Conservation (phyloP, 2,797 vertebrate species). For the Thaleichthys pacificus region DNA sequence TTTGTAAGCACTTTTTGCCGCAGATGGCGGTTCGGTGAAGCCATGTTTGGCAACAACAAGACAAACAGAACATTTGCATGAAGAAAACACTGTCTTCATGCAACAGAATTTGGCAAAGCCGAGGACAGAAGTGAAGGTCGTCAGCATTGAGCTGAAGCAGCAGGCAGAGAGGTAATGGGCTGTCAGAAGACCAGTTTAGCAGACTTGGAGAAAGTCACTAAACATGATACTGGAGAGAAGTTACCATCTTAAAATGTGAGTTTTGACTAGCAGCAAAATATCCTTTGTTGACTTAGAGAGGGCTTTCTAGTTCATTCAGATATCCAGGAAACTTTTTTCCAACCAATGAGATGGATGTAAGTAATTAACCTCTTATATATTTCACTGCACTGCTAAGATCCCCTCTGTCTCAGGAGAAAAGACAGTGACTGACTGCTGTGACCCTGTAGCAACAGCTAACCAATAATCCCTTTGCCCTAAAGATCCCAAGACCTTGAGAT, state of each 20-base stretch:
- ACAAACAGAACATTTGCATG: not conserved
- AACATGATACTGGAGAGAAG: too few relatives aligned
- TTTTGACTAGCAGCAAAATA: too few relatives aligned
- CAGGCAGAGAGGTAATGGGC: not conserved
- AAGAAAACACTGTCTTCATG: constrained; percentile 1
- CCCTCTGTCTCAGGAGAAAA: constrained; percentile 7
- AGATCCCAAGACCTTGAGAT: not conserved
- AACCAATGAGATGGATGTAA: constrained; percentile 40
- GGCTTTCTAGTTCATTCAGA: constrained; percentile 14
- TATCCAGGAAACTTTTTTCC: constrained; percentile 17
- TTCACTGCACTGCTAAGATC: constrained; percentile 25
- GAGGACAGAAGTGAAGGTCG: not conserved
- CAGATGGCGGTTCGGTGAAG: constrained; percentile 13
- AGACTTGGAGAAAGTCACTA: not conserved
- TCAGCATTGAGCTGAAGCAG: not conserved
- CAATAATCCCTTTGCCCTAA: constrained; percentile 12
- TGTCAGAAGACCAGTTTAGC: not conserved
- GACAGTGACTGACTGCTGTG: constrained; percentile 17
- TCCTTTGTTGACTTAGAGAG: constrained; percentile 1
- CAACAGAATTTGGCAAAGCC: constrained; percentile 10
- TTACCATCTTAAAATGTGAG: too few relatives aligned
- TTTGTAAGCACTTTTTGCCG: constrained; percentile 17
- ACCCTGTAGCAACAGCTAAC: constrained; percentile 12
- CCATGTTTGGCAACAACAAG: not conserved
- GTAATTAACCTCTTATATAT: constrained; percentile 47